Conservation (phyloP, 1,140 invertebrate species). For the Drosophila dunni region DNA sequence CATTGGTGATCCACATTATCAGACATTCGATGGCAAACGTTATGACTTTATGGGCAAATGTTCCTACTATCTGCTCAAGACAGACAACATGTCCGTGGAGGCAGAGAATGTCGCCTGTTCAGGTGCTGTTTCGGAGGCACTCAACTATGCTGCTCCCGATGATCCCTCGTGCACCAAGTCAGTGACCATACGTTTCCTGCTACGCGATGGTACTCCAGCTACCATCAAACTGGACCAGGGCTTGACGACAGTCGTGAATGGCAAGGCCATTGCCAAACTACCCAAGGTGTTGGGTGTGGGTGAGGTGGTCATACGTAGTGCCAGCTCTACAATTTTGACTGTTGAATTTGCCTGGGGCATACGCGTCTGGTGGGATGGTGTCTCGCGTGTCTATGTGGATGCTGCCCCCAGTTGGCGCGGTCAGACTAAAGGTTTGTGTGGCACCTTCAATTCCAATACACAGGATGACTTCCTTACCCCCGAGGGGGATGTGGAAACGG, state of each 20-base stretch:
- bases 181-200: constrained; percentile 87
- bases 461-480: constrained; percentile 95
- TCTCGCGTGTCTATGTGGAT: constrained; percentile 92
- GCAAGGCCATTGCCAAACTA: constrained; percentile 88
- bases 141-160: constrained; percentile 87
- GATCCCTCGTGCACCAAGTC: constrained; percentile 93
- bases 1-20: constrained; percentile 95
- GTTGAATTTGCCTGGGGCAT: constrained; percentile 91
- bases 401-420: constrained; percentile 90
- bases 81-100: constrained; percentile 89
- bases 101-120: constrained; percentile 93
- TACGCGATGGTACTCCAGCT: constrained; percentile 83
- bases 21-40: constrained; percentile 93
- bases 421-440: constrained; percentile 92
- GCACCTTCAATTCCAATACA: constrained; percentile 94
- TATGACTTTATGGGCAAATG: constrained; percentile 96
- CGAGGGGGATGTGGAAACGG: constrained; percentile 92
- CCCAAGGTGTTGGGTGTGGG: constrained; percentile 87
- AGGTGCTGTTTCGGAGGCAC: constrained; percentile 90
- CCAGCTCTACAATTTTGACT: constrained; percentile 90
- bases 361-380: constrained; percentile 93
- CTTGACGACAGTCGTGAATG: constrained; percentile 88
- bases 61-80: constrained; percentile 91
- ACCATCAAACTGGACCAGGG: constrained; percentile 90
- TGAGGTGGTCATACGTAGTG: constrained; percentile 87